A percentile compares a stretch with the other conserved stretches of the same genome.
phyloP scores from a whole-genome alignment of 2,888 invertebrate species.

The Thymelicus lineola region DNA sequence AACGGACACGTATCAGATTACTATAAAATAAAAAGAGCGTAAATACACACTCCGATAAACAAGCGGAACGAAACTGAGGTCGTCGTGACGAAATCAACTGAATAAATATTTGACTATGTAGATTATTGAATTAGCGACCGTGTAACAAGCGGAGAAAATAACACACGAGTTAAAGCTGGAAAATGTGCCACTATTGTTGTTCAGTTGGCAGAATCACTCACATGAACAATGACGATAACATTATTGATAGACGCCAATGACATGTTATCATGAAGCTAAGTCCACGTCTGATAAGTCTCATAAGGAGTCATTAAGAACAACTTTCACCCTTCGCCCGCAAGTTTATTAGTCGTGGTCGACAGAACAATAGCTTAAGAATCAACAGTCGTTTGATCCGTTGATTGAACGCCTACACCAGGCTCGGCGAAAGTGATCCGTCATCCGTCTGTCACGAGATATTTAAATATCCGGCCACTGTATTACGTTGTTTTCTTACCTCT shows the following conservation, averaged over 20 bases:
- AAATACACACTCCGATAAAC: slow-evolving; percentile 69
- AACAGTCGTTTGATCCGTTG: slow-evolving; percentile 58
- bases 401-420: slow-evolving; percentile 60
- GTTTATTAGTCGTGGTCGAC: slow-evolving; percentile 65
- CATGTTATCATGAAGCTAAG: slow-evolving; percentile 31
- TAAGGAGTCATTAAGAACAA: slow-evolving; percentile 59
- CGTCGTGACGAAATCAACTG: slow-evolving; percentile 59
- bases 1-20: slow-evolving; percentile 61
- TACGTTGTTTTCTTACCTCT: slow-evolving; percentile 51
- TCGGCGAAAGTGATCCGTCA: slow-evolving; percentile 68
- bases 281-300: slow-evolving; percentile 9
- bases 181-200: neutral
- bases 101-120: slow-evolving; percentile 32
- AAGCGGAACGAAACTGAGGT: slow-evolving; percentile 64
- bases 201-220: neutral
- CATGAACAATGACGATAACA: neutral
- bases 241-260: slow-evolving; percentile 25
- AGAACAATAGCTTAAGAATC: slow-evolving; percentile 66
- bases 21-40: slow-evolving; percentile 70
- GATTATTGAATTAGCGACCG: slow-evolving; percentile 26
- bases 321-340: slow-evolving; percentile 68
- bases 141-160: slow-evolving; percentile 20
- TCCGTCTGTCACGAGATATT: slow-evolving; percentile 57
- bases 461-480: slow-evolving; percentile 61
- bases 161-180: slow-evolving; percentile 3